Conservation (phyloP, 1,140 invertebrate genomes). For the Drosophila insularis region DNA sequence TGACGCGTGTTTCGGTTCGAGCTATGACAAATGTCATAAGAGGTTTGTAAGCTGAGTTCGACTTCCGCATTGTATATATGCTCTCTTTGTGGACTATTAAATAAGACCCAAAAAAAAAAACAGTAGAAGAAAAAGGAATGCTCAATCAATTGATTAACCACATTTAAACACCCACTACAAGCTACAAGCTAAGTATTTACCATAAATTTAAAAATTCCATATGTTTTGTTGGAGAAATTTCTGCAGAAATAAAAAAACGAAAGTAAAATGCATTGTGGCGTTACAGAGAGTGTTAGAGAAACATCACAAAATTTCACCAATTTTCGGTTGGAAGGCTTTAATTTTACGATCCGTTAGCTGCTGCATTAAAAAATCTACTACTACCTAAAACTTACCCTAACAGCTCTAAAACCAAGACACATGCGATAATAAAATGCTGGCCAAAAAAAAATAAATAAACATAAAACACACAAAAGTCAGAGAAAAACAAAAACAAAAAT, state of each 20-base stretch:
- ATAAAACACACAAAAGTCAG: background rate
- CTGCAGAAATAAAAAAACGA: slow-evolving; percentile 39
- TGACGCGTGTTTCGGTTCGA: slow-evolving; percentile 16
- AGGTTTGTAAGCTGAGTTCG: slow-evolving; percentile 9
- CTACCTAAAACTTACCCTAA: slow-evolving; percentile 27
- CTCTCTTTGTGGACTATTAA: background rate
- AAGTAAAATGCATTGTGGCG: slow-evolving; percentile 54
- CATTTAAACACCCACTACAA: background rate
- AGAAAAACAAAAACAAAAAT: background rate
- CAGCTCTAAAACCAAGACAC: background rate
- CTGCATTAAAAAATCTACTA: slow-evolving; percentile 27
- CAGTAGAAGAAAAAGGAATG: background rate
- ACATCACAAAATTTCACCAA: slow-evolving; percentile 42
- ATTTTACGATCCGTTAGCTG: slow-evolving; percentile 54
- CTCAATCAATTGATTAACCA: background rate
- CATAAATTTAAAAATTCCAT: background rate
- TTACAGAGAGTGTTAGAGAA: slow-evolving; percentile 23
- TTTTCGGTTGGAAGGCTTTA: slow-evolving; percentile 40
- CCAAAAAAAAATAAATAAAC: slow-evolving; percentile 4
- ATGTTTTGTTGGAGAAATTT: background rate
- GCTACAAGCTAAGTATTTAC: background rate
- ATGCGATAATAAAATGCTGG: slow-evolving; percentile 18
- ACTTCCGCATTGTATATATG: slow-evolving; percentile 5
- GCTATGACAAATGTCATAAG: slow-evolving; percentile 22
- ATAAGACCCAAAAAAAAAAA: background rate